A percentile compares a stretch with the other conserved stretches of the same genome.
Conservation (phyloP, 2,113 vertebrate genomes). For the Eretmochelys imbricata region DNA sequence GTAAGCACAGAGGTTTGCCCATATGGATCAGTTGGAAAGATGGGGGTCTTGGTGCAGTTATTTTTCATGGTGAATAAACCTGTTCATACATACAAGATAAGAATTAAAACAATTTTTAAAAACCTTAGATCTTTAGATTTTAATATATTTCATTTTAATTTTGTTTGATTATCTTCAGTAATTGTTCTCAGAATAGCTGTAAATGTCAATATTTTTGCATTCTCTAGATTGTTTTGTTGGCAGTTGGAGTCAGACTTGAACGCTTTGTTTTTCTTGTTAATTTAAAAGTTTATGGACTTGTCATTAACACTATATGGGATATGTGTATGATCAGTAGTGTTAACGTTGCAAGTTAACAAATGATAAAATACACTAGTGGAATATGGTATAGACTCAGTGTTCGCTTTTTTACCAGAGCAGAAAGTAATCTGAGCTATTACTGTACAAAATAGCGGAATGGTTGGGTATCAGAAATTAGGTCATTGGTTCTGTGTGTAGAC, state of each 20-base stretch:
- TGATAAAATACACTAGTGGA: neutral
- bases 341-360: neutral
- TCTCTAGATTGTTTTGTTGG: neutral
- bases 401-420: neutral
- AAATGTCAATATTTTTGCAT: neutral
- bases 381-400: neutral
- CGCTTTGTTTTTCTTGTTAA: neutral
- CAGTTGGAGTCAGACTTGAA: neutral
- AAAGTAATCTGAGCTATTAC: neutral
- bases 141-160: neutral
- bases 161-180: neutral
- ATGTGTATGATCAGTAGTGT: neutral
- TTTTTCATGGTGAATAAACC: neutral
- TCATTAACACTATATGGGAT: neutral
- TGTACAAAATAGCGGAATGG: neutral
- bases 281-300: neutral
- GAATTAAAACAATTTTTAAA: neutral
- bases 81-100: neutral
- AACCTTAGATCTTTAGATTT: neutral
- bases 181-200: neutral
- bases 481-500: neutral
- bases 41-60: neutral
- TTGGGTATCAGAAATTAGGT: neutral
- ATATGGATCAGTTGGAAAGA: neutral
- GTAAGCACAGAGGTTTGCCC: neutral